Percentiles rank a stretch among this genome's conserved stretches.
Conservation (phyloP, 2,797 vertebrate genomes). For the Xiphophorus birchmanni region DNA sequence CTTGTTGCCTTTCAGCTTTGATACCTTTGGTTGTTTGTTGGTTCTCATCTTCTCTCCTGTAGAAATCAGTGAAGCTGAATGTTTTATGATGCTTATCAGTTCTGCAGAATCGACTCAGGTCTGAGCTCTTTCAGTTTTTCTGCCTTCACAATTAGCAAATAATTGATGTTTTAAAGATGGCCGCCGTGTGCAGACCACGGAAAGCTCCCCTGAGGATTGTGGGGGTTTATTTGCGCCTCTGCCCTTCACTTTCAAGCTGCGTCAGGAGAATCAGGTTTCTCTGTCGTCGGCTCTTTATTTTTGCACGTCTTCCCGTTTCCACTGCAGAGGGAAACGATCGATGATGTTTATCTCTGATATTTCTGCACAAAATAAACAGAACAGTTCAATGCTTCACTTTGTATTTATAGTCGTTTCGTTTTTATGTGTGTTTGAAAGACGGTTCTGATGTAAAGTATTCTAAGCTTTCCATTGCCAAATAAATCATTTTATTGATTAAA, state of each 20-base stretch:
- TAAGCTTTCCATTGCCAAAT: constrained; percentile 29
- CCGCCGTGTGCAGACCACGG: neutral
- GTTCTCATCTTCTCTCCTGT: neutral
- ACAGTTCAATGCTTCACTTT: neutral
- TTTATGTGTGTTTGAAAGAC: neutral
- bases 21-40: neutral
- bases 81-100: neutral
- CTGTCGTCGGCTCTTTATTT: constrained; percentile 29
- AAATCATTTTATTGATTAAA: constrained; percentile 34
- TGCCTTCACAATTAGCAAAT: neutral
- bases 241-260: constrained; percentile 19
- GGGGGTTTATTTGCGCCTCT: neutral
- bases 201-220: neutral
- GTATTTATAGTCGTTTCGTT: neutral
- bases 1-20: neutral
- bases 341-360: neutral
- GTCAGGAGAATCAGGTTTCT: constrained; percentile 57
- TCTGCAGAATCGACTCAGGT: neutral
- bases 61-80: neutral
- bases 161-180: neutral
- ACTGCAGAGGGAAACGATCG: constrained; percentile 20
- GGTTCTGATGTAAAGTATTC: constrained; percentile 3
- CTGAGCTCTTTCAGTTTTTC: neutral
- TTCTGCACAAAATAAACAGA: neutral
- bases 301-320: constrained; percentile 21